Conservation (phyloP, 2,888 invertebrate species). For the Thereva nobilitata region DNA sequence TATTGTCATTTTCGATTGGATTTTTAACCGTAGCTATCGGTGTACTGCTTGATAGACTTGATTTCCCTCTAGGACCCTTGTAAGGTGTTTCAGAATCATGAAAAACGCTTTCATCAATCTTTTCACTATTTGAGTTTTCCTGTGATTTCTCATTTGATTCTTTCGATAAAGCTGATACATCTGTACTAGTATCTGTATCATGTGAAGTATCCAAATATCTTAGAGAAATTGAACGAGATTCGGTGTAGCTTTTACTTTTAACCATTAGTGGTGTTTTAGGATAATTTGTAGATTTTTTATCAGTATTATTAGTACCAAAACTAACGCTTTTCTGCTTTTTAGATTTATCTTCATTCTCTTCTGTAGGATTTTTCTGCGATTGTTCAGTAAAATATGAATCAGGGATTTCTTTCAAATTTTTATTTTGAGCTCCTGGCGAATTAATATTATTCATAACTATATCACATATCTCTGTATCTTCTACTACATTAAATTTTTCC, state of each 20-base stretch:
- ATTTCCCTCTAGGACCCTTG: conserved; percentile 8
- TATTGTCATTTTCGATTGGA: background rate
- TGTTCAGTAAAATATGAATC: no score
- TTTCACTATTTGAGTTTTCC: conserved; percentile 15
- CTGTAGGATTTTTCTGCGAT: background rate
- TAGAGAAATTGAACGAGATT: conserved; percentile 34
- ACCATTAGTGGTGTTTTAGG: conserved; percentile 49
- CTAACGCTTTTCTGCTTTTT: conserved; percentile 44
- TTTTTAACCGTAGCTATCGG: conserved; percentile 11
- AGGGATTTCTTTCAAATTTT: no score
- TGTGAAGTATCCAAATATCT: conserved; percentile 10
- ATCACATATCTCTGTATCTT: no score
- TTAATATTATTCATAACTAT: no score
- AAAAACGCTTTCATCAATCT: conserved; percentile 1
- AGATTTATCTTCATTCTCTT: background rate
- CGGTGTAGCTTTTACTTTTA: conserved; percentile 45
- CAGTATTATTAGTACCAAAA: conserved; percentile 44
- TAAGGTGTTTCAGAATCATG: conserved; percentile 28
- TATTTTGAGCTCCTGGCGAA: no score
- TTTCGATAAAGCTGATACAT: conserved; percentile 8
- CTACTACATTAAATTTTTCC: no score
- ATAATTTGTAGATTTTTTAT: conserved; percentile 44
- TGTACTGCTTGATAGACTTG: conserved; percentile 37
- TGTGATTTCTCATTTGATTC: background rate
- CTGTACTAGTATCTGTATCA: conserved; percentile 15